Conservation (phyloP, 2,797 vertebrate genomes). For the Acipenser ruthenus region DNA sequence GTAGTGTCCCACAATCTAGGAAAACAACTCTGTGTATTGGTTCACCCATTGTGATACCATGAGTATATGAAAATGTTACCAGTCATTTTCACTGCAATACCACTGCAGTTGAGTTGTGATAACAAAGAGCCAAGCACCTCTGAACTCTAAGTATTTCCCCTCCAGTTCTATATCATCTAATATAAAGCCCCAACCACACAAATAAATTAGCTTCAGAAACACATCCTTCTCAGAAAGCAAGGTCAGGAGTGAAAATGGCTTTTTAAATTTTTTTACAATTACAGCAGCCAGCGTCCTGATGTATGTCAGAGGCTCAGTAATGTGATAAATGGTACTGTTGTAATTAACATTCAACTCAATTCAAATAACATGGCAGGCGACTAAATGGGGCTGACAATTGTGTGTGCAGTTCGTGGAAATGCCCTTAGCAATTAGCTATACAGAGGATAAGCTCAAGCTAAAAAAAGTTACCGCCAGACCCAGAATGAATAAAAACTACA, state of each 20-base stretch:
- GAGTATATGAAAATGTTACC: background rate
- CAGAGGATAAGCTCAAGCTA: background rate
- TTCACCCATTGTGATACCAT: background rate
- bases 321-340: slow-evolving; percentile 11
- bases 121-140: background rate
- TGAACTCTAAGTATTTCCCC: background rate
- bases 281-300: slow-evolving; percentile 16
- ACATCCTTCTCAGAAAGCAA: slow-evolving; percentile 39
- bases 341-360: slow-evolving; percentile 35
- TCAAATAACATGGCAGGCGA: slow-evolving; percentile 2
- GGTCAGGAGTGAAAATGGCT: slow-evolving; percentile 42
- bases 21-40: background rate
- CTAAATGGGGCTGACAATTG: slow-evolving; percentile 16
- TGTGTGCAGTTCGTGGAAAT: background rate
- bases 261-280: slow-evolving; percentile 38
- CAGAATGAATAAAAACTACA: slow-evolving; percentile 46
- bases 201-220: slow-evolving; percentile 42
- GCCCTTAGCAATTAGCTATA: too few relatives aligned
- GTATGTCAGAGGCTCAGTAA: slow-evolving; percentile 22
- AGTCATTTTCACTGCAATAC: too few relatives aligned
- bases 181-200: slow-evolving; percentile 18
- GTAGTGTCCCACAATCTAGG: background rate
- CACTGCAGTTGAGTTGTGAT: background rate
- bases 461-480: slow-evolving; percentile 33
- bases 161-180: background rate